These are phyloP conservation scores for Ondatra zibethicus DNA, from an alignment of 2,113 vertebrate species.

Conservation along the genomic window DNA sequence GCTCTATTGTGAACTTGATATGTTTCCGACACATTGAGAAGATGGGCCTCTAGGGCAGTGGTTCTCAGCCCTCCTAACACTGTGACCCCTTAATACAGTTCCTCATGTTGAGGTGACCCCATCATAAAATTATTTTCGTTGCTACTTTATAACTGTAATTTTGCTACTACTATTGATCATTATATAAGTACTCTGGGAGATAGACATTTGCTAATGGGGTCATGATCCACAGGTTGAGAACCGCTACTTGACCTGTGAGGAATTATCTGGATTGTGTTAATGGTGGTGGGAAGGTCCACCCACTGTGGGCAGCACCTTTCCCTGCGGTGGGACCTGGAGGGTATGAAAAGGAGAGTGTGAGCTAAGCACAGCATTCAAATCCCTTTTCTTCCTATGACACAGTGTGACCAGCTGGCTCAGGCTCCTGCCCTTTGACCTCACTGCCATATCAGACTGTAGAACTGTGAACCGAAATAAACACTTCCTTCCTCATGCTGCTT, in stretches of 20 bases:
- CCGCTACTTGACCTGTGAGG: no score
- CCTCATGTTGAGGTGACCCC: not conserved
- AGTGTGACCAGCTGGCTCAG: not conserved
- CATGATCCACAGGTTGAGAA: not conserved
- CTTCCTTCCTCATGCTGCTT: not conserved
- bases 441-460: not conserved
- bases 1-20: not conserved
- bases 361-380: not conserved
- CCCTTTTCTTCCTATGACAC: not conserved
- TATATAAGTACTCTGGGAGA: not conserved
- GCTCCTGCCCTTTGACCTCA: not conserved
- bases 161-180: not conserved
- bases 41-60: not conserved
- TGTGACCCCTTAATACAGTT: not conserved
- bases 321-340: not conserved
- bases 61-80: not conserved
- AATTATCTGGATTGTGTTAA: not conserved
- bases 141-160: not conserved
- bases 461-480: not conserved
- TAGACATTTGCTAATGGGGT: not conserved
- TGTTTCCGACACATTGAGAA: not conserved
- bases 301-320: not conserved
- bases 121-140: not conserved
- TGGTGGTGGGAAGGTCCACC: not conserved
- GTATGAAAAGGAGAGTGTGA: not conserved